phyloP scores from a whole-genome alignment of 2,113 vertebrate genomes.

The Spermophilus dauricus region DNA sequence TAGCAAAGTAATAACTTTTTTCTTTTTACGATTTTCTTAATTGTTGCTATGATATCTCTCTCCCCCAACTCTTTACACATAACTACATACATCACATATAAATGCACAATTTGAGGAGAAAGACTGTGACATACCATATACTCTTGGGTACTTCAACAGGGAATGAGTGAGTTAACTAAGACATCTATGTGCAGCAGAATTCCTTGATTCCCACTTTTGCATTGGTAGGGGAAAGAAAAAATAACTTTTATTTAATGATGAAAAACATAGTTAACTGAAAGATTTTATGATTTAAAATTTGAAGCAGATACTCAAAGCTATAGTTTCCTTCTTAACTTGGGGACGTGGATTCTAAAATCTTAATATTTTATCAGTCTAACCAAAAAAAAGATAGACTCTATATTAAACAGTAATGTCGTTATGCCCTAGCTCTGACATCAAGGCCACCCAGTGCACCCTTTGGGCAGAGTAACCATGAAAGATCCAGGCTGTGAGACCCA shows the following conservation, averaged over 20 bases:
- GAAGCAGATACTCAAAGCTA: background rate
- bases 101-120: background rate
- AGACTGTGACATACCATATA: background rate
- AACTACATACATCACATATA: background rate
- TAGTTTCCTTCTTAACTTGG: background rate
- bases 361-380: background rate
- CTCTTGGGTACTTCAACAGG: no score
- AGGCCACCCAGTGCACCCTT: background rate
- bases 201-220: background rate
- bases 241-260: background rate
- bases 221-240: background rate
- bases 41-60: no score
- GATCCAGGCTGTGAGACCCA: background rate
- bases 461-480: rapidly evolving
- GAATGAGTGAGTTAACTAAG: no score
- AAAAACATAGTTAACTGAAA: background rate
- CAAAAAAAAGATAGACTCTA: background rate
- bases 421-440: background rate
- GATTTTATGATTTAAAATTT: background rate
- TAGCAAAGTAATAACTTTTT: background rate
- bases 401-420: background rate
- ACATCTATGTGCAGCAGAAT: background rate
- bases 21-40: background rate
- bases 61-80: background rate
- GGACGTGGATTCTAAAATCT: background rate